Conservation (phyloP, 1,140 invertebrate species). For the Theocolax elegans region DNA sequence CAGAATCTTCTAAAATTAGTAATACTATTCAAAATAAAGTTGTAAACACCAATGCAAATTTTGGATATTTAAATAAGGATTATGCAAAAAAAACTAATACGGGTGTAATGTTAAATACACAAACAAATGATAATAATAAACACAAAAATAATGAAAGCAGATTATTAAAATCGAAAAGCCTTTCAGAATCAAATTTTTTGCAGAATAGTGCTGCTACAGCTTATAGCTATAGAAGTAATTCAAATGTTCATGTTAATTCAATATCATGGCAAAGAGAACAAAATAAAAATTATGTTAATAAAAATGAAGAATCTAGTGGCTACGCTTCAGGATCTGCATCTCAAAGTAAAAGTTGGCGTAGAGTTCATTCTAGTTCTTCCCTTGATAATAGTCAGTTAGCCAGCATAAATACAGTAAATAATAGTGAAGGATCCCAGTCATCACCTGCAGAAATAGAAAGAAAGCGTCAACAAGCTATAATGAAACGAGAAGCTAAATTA, state of each 20-base stretch:
- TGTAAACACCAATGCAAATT: conserved; percentile 31
- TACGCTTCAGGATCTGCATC: not conserved
- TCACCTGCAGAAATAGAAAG: conserved; percentile 37
- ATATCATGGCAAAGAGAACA: conserved; percentile 1
- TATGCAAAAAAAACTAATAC: conserved; percentile 37
- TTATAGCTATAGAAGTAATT: conserved; percentile 5
- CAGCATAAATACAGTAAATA: conserved; percentile 13
- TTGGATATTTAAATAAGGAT: conserved; percentile 33
- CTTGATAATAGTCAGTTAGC: conserved; percentile 2
- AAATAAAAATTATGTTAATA: not conserved
- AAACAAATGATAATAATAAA: not conserved
- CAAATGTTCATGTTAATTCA: conserved; percentile 10
- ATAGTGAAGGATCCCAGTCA: not conserved
- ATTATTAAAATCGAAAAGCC: conserved; percentile 40
- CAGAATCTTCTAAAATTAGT: not conserved
- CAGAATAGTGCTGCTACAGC: conserved; percentile 2
- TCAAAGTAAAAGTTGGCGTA: conserved; percentile 26
- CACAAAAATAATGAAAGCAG: conserved; percentile 8
- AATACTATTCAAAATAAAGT: conserved; percentile 32
- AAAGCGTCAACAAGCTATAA: conserved; percentile 37
- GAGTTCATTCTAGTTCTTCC: conserved; percentile 20
- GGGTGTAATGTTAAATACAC: conserved; percentile 10
- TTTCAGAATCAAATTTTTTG: conserved; percentile 38
- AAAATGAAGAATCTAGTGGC: conserved; percentile 10
- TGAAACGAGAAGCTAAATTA: conserved; percentile 29